Evolutionary conservation across 2,888 invertebrate genomes (phyloP).

Genomic region (Tholera decimalis): DNA sequence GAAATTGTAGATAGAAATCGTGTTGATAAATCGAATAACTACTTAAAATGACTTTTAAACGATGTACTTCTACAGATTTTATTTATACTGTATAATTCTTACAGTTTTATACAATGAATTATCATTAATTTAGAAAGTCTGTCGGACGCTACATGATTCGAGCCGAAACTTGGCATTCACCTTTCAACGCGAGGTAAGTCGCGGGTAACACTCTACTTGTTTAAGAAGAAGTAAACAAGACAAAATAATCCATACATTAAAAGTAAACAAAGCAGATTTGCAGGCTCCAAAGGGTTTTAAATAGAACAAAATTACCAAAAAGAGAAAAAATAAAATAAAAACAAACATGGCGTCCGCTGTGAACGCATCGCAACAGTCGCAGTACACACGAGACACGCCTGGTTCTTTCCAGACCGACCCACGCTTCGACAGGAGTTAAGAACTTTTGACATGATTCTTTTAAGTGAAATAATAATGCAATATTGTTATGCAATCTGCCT

Average conservation of each 20-base stretch:
- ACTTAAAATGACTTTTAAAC: too few species aligned
- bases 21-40: too few species aligned
- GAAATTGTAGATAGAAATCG: too few species aligned
- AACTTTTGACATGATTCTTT: constrained; percentile 66
- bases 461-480: not conserved
- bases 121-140: too few species aligned
- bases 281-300: constrained; percentile 1
- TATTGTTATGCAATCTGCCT: not conserved
- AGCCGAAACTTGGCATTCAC: too few species aligned
- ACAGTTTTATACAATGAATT: too few species aligned
- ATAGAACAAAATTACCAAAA: constrained; percentile 2
- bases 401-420: constrained; percentile 84
- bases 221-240: not conserved
- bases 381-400: constrained; percentile 71
- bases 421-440: constrained; percentile 70
- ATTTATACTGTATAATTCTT: too few species aligned
- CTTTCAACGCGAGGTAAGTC: too few species aligned
- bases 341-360: constrained; percentile 55
- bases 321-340: constrained; percentile 17
- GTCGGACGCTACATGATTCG: too few species aligned
- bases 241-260: not conserved
- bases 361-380: constrained; percentile 59
- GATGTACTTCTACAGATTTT: too few species aligned
- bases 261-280: not conserved
- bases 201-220: too few species aligned